Percentiles rank a stretch among this genome's conserved stretches.
phyloP scores from a whole-genome alignment of 64 coral and sea anemone species.

The Montipora capricornis region DNA sequence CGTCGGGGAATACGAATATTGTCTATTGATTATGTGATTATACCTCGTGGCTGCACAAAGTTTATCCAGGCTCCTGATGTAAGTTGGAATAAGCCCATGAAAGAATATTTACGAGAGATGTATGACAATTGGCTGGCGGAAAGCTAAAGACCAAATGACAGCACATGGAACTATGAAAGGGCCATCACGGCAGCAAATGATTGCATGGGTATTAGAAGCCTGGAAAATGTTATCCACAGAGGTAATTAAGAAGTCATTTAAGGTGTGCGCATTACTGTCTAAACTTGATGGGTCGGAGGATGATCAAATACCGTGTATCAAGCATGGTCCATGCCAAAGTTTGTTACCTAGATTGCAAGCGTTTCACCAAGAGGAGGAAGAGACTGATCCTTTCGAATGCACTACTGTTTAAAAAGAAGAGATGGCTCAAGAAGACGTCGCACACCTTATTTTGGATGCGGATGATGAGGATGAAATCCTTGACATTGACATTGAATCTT shows the following conservation, averaged over 20 bases:
- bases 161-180: slow-evolving; percentile 72
- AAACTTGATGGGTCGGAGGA: too few relatives aligned
- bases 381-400: background rate
- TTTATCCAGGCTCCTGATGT: slow-evolving; percentile 52
- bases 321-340: background rate
- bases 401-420: too few relatives aligned
- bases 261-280: too few relatives aligned
- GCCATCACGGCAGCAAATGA: slow-evolving; percentile 61
- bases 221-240: too few relatives aligned
- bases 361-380: background rate
- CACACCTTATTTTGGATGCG: slow-evolving; percentile 14
- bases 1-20: too few relatives aligned
- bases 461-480: slow-evolving; percentile 7
- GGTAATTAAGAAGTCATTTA: too few relatives aligned
- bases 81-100: slow-evolving; percentile 15
- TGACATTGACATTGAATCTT: slow-evolving; percentile 8
- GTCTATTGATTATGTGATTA: background rate
- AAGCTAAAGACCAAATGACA: slow-evolving; percentile 25
- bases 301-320: too few relatives aligned
- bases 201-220: too few relatives aligned
- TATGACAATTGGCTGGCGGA: slow-evolving; percentile 21
- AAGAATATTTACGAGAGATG: slow-evolving; percentile 54
- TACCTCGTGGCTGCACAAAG: slow-evolving; percentile 12
- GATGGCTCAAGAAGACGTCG: too few relatives aligned
- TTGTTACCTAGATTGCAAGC: background rate